These are phyloP conservation scores for Coptodon rendalli DNA, from an alignment of 2,113 vertebrate species.

Conservation along the genomic window DNA sequence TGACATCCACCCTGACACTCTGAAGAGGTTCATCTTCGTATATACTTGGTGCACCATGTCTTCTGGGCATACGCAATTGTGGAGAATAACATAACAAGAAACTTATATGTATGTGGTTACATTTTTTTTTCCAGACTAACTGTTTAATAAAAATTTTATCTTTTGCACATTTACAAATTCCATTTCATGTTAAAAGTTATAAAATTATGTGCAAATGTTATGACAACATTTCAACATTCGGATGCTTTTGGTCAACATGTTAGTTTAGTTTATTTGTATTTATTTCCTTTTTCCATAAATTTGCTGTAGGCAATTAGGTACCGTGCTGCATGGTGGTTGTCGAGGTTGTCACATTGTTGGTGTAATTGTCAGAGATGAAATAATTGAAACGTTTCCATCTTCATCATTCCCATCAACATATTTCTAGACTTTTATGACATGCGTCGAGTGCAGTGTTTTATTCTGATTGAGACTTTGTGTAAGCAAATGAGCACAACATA, in stretches of 20 bases:
- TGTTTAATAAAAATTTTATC: not conserved
- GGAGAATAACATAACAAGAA: not conserved
- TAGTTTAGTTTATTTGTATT: slow-evolving; percentile 47
- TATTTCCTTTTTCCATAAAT: slow-evolving; percentile 59
- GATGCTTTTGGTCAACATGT: slow-evolving; percentile 45
- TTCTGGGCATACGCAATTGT: not conserved
- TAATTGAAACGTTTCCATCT: slow-evolving; percentile 69
- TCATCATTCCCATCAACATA: slow-evolving; percentile 64
- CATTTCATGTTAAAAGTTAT: slow-evolving; percentile 33
- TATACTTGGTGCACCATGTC: not conserved
- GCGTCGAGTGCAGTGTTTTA: slow-evolving; percentile 47
- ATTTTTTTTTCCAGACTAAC: not conserved
- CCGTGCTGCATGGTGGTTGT: slow-evolving; percentile 22
- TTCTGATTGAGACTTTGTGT: slow-evolving; percentile 72
- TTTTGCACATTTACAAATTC: slow-evolving; percentile 9
- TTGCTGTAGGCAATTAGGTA: slow-evolving; percentile 59
- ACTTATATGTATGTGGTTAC: not conserved
- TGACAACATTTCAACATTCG: slow-evolving; percentile 18
- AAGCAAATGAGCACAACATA: slow-evolving; percentile 72
- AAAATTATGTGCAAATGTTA: slow-evolving; percentile 29
- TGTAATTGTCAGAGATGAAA: slow-evolving; percentile 66
- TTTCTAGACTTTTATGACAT: slow-evolving; percentile 61
- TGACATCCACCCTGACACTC: not conserved
- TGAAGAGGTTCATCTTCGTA: not conserved
- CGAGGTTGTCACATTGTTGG: slow-evolving; percentile 48